A percentile compares a stretch with the other conserved stretches of the same genome.
Conservation (phyloP, 1,140 invertebrate genomes). For the Triops cancriformis region DNA sequence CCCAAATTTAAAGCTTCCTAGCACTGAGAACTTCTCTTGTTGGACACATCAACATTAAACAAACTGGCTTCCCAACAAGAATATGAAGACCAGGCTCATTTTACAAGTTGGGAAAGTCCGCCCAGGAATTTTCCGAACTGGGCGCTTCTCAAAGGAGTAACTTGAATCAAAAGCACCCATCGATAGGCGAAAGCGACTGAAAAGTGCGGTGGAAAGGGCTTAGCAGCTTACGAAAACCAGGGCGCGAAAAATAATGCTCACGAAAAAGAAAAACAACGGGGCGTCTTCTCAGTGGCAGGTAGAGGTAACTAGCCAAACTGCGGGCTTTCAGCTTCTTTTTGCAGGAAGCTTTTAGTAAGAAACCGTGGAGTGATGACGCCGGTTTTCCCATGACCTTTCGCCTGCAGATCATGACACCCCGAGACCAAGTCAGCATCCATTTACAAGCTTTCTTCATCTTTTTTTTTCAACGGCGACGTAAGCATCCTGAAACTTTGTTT, state of each 20-base stretch:
- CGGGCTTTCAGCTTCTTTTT: not conserved
- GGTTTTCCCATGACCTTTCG: not conserved
- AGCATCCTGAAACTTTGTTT: not conserved
- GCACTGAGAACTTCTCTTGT: not conserved
- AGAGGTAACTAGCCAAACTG: not conserved
- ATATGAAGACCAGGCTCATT: not conserved
- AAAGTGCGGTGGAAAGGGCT: not conserved
- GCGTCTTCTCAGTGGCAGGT: not conserved
- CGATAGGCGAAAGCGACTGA: not conserved
- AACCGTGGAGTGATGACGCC: not conserved
- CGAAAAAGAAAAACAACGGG: not conserved
- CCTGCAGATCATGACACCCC: not conserved
- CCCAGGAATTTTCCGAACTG: not conserved
- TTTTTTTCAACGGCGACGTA: not conserved
- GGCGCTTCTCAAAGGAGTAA: not conserved
- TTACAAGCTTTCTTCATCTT: not conserved
- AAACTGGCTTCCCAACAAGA: constrained; percentile 9
- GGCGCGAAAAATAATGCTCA: not conserved
- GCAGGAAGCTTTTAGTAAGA: not conserved
- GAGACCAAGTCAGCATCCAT: not conserved
- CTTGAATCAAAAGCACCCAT: not conserved
- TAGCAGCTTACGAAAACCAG: not conserved
- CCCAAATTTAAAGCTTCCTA: constrained; percentile 10
- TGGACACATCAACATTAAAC: constrained; percentile 14
- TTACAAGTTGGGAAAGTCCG: constrained; percentile 9